Evolutionary conservation across 2,888 invertebrate genomes (phyloP).

Genomic region (Cantharis flavilabris): DNA sequence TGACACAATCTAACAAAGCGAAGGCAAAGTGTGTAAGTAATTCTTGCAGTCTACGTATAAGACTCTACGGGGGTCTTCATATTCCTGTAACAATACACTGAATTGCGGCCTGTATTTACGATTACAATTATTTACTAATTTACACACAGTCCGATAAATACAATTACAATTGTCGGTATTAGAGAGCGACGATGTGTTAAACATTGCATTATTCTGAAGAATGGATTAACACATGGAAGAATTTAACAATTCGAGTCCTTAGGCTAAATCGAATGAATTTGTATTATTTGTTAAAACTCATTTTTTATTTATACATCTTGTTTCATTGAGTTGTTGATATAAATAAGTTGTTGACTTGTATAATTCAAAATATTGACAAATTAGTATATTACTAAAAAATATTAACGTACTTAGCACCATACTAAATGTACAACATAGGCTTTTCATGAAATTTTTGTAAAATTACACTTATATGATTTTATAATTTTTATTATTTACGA

Average conservation of each 20-base stretch:
- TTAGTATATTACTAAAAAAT: background rate
- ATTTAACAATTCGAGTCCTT: slow-evolving; percentile 24
- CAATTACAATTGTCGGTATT: slow-evolving; percentile 53
- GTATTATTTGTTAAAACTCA: slow-evolving; percentile 18
- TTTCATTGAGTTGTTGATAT: slow-evolving; percentile 2
- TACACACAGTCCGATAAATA: slow-evolving; percentile 55
- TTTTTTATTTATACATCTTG: slow-evolving; percentile 1
- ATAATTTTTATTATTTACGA: no score
- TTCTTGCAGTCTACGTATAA: slow-evolving; percentile 50
- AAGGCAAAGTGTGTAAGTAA: slow-evolving; percentile 36
- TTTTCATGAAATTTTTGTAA: no score
- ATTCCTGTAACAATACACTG: slow-evolving; percentile 45
- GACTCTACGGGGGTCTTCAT: slow-evolving; percentile 47
- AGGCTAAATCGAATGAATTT: slow-evolving; percentile 29
- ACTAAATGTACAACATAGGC: no score
- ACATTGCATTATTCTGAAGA: slow-evolving; percentile 35
- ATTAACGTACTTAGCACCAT: background rate
- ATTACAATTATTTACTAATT: slow-evolving; percentile 55
- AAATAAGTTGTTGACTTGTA: slow-evolving; percentile 4
- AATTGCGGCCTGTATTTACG: slow-evolving; percentile 48
- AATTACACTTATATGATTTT: no score
- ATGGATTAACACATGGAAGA: slow-evolving; percentile 36
- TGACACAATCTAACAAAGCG: slow-evolving; percentile 28
- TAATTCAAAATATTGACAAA: background rate
- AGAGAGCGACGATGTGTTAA: slow-evolving; percentile 43